These are phyloP conservation scores for Muscicapa striata DNA, from an alignment of 2,797 vertebrate species.

Conservation along the genomic window DNA sequence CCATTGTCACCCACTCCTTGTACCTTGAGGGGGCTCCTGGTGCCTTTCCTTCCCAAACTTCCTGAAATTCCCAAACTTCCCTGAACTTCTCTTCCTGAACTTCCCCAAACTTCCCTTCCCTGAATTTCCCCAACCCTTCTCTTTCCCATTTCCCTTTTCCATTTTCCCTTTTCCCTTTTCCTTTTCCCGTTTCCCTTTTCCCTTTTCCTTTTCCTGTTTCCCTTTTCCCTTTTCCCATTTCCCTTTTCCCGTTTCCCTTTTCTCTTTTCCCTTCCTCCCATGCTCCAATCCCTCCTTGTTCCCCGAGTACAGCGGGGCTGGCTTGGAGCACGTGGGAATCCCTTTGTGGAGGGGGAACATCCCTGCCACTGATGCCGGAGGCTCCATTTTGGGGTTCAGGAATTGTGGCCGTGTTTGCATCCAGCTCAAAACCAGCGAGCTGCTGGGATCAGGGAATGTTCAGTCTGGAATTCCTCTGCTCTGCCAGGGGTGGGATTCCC, in stretches of 20 bases:
- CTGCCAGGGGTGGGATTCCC: not conserved
- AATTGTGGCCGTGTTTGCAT: not conserved
- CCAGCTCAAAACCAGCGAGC: not conserved
- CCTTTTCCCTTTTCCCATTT: too few relatives aligned
- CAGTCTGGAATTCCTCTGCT: rapidly evolving
- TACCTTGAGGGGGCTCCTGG: not conserved
- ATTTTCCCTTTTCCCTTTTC: too few relatives aligned
- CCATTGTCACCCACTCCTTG: not conserved
- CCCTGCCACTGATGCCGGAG: not conserved
- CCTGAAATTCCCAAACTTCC: not conserved
- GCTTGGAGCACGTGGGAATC: not conserved
- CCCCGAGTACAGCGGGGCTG: not conserved
- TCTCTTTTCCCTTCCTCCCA: too few relatives aligned
- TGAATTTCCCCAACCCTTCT: not conserved
- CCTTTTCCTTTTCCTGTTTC: too few relatives aligned
- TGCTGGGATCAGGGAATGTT: rapidly evolving
- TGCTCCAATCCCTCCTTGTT: not conserved
- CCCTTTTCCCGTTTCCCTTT: too few relatives aligned
- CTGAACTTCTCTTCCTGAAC: too few relatives aligned
- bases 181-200: too few relatives aligned
- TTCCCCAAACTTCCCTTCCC: not conserved
- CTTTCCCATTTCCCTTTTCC: too few relatives aligned
- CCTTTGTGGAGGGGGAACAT: not conserved
- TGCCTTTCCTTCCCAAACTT: not conserved
- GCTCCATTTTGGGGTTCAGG: not conserved